A percentile compares a stretch with the other conserved stretches of the same genome.
phyloP scores from a whole-genome alignment of 1,140 invertebrate species.

The Tetramorium simillimum region DNA sequence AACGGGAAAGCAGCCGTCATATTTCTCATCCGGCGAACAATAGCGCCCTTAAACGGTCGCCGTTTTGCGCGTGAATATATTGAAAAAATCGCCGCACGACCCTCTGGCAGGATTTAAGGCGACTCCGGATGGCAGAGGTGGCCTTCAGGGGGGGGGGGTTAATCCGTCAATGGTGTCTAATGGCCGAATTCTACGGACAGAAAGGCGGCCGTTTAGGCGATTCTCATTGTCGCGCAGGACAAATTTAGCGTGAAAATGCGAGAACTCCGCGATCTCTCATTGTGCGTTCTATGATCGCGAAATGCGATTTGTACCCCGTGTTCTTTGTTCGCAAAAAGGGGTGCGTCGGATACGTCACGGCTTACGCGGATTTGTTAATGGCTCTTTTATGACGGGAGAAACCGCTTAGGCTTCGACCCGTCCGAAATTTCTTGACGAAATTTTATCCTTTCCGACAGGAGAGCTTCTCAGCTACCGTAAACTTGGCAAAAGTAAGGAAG shows the following conservation, averaged over 20 bases:
- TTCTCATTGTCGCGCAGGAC: slow-evolving; percentile 61
- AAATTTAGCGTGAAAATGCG: slow-evolving; percentile 79
- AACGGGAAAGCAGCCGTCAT: slow-evolving; percentile 47
- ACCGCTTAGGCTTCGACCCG: slow-evolving; percentile 11
- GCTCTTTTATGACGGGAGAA: slow-evolving; percentile 30
- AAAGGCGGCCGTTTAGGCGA: slow-evolving; percentile 73
- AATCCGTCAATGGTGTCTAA: slow-evolving; percentile 76
- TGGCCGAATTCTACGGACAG: slow-evolving; percentile 71
- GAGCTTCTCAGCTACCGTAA: background rate
- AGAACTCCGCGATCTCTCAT: slow-evolving; percentile 59
- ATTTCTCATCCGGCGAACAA: slow-evolving; percentile 70
- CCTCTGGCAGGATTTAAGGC: slow-evolving; percentile 26
- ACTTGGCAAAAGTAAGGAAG: slow-evolving; percentile 12
- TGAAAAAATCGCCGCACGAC: slow-evolving; percentile 65
- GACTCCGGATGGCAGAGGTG: slow-evolving; percentile 42
- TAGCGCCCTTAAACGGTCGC: slow-evolving; percentile 70
- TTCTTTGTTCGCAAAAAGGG: slow-evolving; percentile 39
- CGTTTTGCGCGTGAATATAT: slow-evolving; percentile 69
- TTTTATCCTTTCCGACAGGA: background rate
- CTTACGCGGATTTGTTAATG: slow-evolving; percentile 55
- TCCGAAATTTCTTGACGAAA: slow-evolving; percentile 41
- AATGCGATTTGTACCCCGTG: slow-evolving; percentile 41
- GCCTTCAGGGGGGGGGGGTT: slow-evolving; percentile 45
- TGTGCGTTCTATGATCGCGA: slow-evolving; percentile 35
- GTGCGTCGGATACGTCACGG: slow-evolving; percentile 18